Conservation (phyloP, 1,140 invertebrate genomes). For the Zaprionus capensis region DNA sequence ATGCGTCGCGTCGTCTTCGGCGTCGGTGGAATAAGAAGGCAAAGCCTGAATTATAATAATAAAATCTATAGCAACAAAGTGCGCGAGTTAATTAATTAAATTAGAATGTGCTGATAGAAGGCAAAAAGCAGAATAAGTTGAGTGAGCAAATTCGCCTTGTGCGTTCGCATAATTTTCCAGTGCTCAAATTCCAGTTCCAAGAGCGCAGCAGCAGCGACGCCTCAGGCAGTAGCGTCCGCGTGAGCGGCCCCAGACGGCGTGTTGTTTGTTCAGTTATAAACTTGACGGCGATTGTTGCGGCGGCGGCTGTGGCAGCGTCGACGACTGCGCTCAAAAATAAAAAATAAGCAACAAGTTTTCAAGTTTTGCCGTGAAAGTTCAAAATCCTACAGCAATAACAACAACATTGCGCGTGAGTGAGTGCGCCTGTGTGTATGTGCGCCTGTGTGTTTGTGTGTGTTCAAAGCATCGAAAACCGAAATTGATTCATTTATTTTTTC, state of each 20-base stretch:
- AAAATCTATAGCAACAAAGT: slow-evolving; percentile 9
- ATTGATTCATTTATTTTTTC: slow-evolving; percentile 34
- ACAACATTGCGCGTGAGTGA: slow-evolving; percentile 22
- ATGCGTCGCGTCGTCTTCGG: slow-evolving; percentile 8
- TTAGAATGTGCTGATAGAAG: slow-evolving; percentile 15
- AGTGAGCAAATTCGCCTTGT: not conserved
- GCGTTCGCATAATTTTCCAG: slow-evolving; percentile 15
- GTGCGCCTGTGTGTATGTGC: not conserved
- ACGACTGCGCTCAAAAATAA: slow-evolving; percentile 26
- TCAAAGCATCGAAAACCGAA: slow-evolving; percentile 43
- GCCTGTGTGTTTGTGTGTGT: slow-evolving; percentile 4
- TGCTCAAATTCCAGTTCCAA: slow-evolving; percentile 33
- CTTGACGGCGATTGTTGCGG: slow-evolving; percentile 39
- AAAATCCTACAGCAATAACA: slow-evolving; percentile 34
- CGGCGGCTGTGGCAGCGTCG: slow-evolving; percentile 5
- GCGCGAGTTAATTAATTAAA: slow-evolving; percentile 13
- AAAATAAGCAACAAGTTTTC: slow-evolving; percentile 48
- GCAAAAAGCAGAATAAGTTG: not conserved
- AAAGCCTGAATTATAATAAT: slow-evolving; percentile 38
- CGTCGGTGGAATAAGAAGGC: slow-evolving; percentile 12
- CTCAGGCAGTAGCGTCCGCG: not conserved
- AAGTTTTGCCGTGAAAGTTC: slow-evolving; percentile 47
- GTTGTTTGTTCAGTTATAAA: slow-evolving; percentile 48
- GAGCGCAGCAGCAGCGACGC: slow-evolving; percentile 7
- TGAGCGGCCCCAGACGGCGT: slow-evolving; percentile 11